phyloP scores from a whole-genome alignment of 2,797 vertebrate genomes.

The Cyprinodon diabolis region DNA sequence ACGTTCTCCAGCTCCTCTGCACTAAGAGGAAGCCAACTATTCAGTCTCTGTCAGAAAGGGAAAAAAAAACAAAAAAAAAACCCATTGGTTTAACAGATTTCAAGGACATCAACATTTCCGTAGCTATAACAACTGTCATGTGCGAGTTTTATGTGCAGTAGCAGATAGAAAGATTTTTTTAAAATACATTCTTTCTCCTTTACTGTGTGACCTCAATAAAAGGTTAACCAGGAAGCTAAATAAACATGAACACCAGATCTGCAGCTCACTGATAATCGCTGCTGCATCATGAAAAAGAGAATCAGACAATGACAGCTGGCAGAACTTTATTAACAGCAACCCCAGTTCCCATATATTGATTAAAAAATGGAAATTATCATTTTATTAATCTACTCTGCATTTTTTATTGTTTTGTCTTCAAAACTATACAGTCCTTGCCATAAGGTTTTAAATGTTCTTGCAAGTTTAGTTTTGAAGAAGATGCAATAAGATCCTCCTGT shows the following conservation, averaged over 20 bases:
- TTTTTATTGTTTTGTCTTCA: too few species aligned
- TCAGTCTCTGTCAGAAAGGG: slow-evolving; percentile 85
- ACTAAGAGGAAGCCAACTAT: slow-evolving; percentile 86
- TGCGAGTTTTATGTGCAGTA: slow-evolving; percentile 12
- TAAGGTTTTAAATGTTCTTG: neutral
- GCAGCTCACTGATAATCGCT: neutral
- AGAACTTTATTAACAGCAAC: too few species aligned
- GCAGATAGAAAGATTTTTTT: neutral
- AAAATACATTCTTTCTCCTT: neutral
- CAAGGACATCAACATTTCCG: slow-evolving; percentile 38
- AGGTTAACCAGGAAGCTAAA: neutral
- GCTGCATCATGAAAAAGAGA: neutral
- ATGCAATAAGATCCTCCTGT: neutral
- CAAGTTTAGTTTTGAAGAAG: slow-evolving; percentile 6
- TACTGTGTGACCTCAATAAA: slow-evolving; percentile 5
- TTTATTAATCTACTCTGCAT: too few species aligned
- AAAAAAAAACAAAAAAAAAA: slow-evolving; percentile 40
- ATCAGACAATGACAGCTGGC: neutral
- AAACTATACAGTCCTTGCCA: neutral
- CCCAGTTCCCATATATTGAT: too few species aligned
- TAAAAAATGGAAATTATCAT: too few species aligned
- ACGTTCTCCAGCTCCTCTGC: slow-evolving; percentile 91
- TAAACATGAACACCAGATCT: neutral
- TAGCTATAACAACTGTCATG: slow-evolving; percentile 46
- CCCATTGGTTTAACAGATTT: slow-evolving; percentile 33